These are phyloP conservation scores for Ichneumoninae sp. DNA, from an alignment of 2,888 invertebrate species.

Conservation along the genomic window DNA sequence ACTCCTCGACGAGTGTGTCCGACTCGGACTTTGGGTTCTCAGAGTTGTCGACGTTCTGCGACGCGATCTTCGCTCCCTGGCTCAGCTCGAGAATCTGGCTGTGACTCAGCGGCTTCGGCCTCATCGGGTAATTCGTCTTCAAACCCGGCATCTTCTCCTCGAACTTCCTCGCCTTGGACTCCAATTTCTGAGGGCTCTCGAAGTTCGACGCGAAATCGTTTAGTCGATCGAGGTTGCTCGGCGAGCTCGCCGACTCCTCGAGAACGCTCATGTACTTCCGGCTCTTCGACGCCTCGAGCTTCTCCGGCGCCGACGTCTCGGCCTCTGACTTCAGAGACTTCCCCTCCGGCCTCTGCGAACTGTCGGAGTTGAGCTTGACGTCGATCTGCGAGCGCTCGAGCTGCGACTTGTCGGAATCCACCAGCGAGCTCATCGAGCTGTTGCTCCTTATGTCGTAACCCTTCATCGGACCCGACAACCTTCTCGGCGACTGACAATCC, in stretches of 20 bases:
- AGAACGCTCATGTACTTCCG: conserved; percentile 67
- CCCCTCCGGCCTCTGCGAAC: conserved; percentile 71
- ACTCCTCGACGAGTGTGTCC: conserved; percentile 80
- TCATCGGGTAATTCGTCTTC: conserved; percentile 40
- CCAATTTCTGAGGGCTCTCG: conserved; percentile 75
- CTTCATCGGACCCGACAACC: conserved; percentile 85
- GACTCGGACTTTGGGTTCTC: conserved; percentile 79
- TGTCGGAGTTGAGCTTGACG: conserved; percentile 74
- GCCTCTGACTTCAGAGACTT: conserved; percentile 64
- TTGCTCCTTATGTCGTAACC: conserved; percentile 85
- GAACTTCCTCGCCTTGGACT: conserved; percentile 80
- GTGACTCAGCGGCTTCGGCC: conserved; percentile 40
- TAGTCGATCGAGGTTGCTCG: conserved; percentile 50
- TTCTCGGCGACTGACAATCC: conserved; percentile 83
- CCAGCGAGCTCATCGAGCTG: conserved; percentile 82
- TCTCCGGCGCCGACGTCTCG: conserved; percentile 68
- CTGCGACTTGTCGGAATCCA: conserved; percentile 83
- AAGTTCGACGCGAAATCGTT: conserved; percentile 38
- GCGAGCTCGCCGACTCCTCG: conserved; percentile 67
- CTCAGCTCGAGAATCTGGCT: conserved; percentile 47
- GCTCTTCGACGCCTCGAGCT: conserved; percentile 67
- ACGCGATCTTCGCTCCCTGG: conserved; percentile 18
- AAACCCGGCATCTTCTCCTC: conserved; percentile 82
- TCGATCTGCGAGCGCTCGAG: conserved; percentile 80
- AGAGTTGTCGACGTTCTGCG: conserved; percentile 61